Evolutionary conservation across 2,113 vertebrate genomes (phyloP), one percentile per base, ranked within the genome.

Genomic region (Semnornis frantzii): DNA sequence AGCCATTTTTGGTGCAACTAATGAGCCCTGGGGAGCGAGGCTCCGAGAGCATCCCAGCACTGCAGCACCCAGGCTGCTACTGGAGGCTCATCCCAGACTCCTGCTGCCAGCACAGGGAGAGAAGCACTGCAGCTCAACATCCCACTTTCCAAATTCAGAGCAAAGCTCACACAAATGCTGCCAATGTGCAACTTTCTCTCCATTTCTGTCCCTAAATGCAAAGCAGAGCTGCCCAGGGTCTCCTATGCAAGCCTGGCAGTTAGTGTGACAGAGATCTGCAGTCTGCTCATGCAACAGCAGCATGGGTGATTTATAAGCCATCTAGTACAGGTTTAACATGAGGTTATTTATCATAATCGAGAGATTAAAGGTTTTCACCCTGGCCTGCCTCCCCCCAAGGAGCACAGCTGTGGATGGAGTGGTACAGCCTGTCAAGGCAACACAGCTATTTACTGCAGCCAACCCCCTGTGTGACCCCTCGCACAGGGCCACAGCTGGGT

Each of bases 41-140:
- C 42, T 28, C 57, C 37, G 52, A 30, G 17, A 77, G 28, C 12
- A 80, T 6, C 69, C 31, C 69, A 30, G 58, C 83, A 72, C 25
- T 2, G 1, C 0, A 1, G 6, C 66, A 76, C 30, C 64, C 73
- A 66, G 57, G 52, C 57, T 59, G 52, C 83, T 65, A 59, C 76
- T 85, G 68, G 44, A 25, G 69, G 72, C 34, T 70, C 15, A 1
- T 30, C 42, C 46, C 5, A 1, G 34, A n/a, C 39, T 89, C 52
- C 39, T 0, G 1, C 60, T 46, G 33, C 48, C 0, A 0, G 31
- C 33, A 44, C 2, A 3, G 63, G 34, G 44, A 60, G 37, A 60
- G 46, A 55, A 62, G 37, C 1, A 4, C 62, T 37, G 59, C 3
- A 5, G 50, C 73, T 50, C 6, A 1, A 9, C 0, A 5, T 57